These are phyloP conservation scores for Bradypus variegatus DNA, from an alignment of 2,797 vertebrate genomes.

Conservation along the genomic window DNA sequence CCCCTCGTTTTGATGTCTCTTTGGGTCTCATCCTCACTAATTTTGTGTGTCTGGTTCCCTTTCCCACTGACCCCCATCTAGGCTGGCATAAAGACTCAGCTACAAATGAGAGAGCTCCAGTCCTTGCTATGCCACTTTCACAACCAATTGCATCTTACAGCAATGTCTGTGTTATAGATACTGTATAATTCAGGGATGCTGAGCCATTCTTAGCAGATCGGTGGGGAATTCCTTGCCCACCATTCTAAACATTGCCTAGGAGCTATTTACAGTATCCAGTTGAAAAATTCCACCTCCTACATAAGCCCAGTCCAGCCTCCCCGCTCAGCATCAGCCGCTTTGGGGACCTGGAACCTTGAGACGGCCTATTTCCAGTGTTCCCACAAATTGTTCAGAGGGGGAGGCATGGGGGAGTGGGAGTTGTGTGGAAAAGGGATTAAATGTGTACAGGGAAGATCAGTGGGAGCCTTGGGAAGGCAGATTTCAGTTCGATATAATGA, in stretches of 20 bases:
- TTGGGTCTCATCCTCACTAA: not conserved
- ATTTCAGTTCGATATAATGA: constrained; percentile 54
- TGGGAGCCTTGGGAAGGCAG: constrained; percentile 45
- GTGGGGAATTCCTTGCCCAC: not conserved
- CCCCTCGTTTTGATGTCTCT: not conserved
- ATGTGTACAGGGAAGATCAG: constrained; percentile 46
- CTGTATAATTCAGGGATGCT: not conserved
- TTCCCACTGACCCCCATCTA: not conserved
- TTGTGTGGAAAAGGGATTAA: constrained; percentile 40
- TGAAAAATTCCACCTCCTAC: not conserved
- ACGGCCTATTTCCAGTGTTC: constrained; percentile 46
- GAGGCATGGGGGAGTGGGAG: not conserved
- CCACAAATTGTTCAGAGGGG: constrained; percentile 23
- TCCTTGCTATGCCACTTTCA: not conserved
- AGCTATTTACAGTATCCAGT: not conserved
- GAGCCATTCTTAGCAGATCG: not conserved
- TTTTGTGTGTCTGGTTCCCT: not conserved
- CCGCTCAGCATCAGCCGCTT: not conserved
- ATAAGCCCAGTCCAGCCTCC: not conserved
- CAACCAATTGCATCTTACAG: not conserved
- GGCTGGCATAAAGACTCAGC: not conserved
- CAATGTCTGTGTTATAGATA: not conserved
- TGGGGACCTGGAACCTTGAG: constrained; percentile 18
- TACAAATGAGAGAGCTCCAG: not conserved
- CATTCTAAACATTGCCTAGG: not conserved